These are phyloP conservation scores for Rhagologus leucostigma DNA, from an alignment of 2,113 vertebrate genomes.

Conservation along the genomic window DNA sequence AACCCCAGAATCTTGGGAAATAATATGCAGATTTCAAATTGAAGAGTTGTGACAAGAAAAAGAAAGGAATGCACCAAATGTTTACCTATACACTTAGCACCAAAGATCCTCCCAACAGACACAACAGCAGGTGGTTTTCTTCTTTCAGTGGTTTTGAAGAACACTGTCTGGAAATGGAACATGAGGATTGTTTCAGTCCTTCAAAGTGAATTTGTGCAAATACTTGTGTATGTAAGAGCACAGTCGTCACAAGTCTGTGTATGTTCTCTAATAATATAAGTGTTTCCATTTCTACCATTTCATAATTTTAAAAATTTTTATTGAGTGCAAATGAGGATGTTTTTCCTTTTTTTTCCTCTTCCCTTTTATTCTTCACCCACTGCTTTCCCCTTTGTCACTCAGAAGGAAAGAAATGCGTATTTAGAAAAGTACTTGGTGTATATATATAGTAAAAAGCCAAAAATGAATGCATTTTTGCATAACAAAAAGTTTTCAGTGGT, in stretches of 20 bases:
- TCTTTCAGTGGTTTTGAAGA: slow-evolving; percentile 35
- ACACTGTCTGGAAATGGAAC: neutral
- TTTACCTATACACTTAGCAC: neutral
- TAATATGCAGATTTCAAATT: neutral
- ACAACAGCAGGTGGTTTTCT: neutral
- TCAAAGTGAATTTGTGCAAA: neutral
- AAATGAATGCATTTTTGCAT: fast-evolving
- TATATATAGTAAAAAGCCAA: neutral
- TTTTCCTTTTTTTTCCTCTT: neutral
- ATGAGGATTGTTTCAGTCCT: neutral
- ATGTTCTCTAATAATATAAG: neutral
- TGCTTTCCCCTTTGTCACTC: neutral
- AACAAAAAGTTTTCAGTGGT: neutral
- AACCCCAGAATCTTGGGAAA: neutral
- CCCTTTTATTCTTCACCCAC: neutral
- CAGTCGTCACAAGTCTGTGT: neutral
- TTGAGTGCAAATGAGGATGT: neutral
- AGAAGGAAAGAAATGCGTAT: neutral
- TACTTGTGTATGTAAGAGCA: neutral
- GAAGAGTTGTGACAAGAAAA: neutral
- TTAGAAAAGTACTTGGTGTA: neutral
- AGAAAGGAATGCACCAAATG: neutral
- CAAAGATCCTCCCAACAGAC: neutral
- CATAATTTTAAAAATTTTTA: neutral
- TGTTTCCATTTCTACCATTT: neutral